Percentiles rank a stretch among this genome's conserved stretches.
Evolutionary conservation across 2,888 invertebrate genomes (phyloP).

Genomic region (Ormyrus thymus): DNA sequence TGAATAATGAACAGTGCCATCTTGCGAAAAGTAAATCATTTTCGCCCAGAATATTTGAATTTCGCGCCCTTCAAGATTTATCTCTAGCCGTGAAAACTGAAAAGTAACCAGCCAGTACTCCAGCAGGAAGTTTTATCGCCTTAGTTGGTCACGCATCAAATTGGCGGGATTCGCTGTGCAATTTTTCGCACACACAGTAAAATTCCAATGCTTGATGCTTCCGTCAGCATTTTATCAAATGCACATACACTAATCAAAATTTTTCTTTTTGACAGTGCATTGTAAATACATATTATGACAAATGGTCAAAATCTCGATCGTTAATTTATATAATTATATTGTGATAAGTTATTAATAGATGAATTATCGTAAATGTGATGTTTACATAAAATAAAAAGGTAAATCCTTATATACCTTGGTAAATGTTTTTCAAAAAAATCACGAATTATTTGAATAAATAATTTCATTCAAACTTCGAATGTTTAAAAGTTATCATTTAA

Average conservation of each 20-base stretch:
- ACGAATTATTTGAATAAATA: too few relatives aligned
- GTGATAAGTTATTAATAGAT: too few relatives aligned
- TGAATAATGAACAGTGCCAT: too few relatives aligned
- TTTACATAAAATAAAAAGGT: too few relatives aligned
- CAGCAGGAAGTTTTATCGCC: too few relatives aligned
- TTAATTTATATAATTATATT: too few relatives aligned
- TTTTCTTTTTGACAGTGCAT: background rate
- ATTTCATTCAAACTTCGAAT: background rate
- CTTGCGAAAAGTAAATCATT: too few relatives aligned
- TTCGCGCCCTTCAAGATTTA: background rate
- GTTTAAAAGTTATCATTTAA: background rate
- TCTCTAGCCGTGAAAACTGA: background rate
- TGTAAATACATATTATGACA: background rate
- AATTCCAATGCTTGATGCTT: conserved; percentile 4
- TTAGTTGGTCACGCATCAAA: background rate
- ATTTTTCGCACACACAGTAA: background rate
- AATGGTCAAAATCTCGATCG: background rate
- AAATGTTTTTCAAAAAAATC: too few relatives aligned
- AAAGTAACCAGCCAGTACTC: background rate
- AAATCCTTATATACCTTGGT: too few relatives aligned
- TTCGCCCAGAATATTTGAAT: background rate
- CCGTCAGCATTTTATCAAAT: background rate
- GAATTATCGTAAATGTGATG: too few relatives aligned
- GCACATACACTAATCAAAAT: background rate
- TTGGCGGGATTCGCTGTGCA: conserved; percentile 27